Evolutionary conservation across 2,797 vertebrate species (phyloP).

Genomic region (Helarctos malayanus): DNA sequence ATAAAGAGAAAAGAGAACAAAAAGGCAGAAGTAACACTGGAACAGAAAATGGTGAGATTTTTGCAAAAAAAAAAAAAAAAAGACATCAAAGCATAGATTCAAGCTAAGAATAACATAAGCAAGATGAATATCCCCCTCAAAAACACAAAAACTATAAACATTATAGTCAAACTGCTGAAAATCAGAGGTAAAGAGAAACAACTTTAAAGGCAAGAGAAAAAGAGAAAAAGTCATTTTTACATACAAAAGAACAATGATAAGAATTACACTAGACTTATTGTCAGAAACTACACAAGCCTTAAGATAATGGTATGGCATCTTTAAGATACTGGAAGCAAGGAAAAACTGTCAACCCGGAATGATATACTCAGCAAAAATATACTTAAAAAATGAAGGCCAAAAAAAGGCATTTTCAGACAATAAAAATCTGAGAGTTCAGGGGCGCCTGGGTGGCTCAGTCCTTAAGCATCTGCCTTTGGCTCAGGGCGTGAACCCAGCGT

Average conservation of each 20-base stretch:
- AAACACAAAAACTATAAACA: background rate
- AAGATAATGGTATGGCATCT: background rate
- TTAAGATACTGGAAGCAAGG: background rate
- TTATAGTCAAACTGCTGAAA: background rate
- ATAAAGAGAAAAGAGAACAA: background rate
- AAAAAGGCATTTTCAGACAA: background rate
- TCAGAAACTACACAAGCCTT: background rate
- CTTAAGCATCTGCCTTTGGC: too few species aligned
- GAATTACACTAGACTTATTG: background rate
- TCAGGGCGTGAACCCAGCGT: too few species aligned
- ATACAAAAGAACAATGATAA: background rate
- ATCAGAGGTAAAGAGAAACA: background rate
- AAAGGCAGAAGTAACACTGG: background rate
- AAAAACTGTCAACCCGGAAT: background rate
- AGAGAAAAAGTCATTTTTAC: background rate
- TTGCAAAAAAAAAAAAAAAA: background rate
- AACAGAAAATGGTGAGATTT: background rate
- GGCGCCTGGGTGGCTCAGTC: too few species aligned
- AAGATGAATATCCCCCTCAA: background rate
- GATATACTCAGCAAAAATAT: background rate
- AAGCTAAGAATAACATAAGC: background rate
- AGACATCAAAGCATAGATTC: background rate
- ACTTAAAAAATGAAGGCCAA: background rate
- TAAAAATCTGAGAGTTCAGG: background rate
- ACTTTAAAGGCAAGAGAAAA: background rate